Evolutionary conservation across 2,888 invertebrate species (phyloP).

Genomic region (Pollenia amentaria): DNA sequence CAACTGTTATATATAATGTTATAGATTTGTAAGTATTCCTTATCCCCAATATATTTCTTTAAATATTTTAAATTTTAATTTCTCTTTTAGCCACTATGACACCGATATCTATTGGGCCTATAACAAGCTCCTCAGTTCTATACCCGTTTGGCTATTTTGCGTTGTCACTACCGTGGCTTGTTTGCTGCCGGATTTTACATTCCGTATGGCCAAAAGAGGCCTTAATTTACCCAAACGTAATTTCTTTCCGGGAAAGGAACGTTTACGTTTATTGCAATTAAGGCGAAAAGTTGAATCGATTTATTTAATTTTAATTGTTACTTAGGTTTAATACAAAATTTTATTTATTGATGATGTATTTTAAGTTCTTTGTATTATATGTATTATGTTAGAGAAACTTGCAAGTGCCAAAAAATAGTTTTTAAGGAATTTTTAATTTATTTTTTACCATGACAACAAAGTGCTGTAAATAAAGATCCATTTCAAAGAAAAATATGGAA

Average conservation of each 20-base stretch:
- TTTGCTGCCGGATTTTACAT: conserved; percentile 86
- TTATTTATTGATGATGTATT: not conserved
- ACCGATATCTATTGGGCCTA: conserved; percentile 87
- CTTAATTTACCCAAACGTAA: conserved; percentile 79
- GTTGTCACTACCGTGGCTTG: conserved; percentile 85
- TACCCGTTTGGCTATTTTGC: conserved; percentile 87
- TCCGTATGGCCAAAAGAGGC: conserved; percentile 79
- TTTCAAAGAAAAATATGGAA: not conserved
- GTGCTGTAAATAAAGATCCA: conserved; percentile 57
- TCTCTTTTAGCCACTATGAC: conserved; percentile 84
- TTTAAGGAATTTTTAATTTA: conserved; percentile 61
- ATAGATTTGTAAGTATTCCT: conserved; percentile 86
- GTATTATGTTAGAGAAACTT: conserved; percentile 45
- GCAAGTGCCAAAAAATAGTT: conserved; percentile 68
- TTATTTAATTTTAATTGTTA: conserved; percentile 61
- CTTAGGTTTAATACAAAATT: conserved; percentile 47
- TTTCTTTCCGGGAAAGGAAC: conserved; percentile 81
- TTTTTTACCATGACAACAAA: conserved; percentile 70
- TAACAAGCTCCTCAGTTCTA: conserved; percentile 86
- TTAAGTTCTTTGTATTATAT: conserved; percentile 10
- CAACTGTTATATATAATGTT: conserved; percentile 86
- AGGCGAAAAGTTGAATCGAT: conserved; percentile 79
- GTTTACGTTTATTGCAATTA: conserved; percentile 76
- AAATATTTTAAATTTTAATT: conserved; percentile 29
- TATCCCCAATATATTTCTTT: not conserved